phyloP scores from a whole-genome alignment of 2,888 invertebrate genomes.

The Physocephala rufipes region DNA sequence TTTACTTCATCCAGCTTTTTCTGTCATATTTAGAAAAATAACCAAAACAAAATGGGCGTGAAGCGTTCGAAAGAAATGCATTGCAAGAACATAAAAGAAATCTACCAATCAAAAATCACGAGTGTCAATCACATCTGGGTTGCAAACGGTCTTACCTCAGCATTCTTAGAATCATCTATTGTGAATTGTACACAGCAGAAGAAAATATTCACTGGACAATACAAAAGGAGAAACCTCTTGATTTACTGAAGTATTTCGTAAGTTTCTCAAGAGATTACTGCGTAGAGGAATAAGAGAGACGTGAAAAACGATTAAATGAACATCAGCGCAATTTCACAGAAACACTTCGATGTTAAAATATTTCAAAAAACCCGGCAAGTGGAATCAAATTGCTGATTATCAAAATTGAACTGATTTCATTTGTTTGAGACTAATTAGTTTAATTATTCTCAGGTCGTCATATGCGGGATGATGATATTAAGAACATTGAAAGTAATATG shows the following conservation, averaged over 20 bases:
- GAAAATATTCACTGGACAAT: conserved; percentile 24
- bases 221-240: background rate
- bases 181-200: conserved; percentile 3
- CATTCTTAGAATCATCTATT: background rate
- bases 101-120: too few species aligned
- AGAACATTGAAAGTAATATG: background rate
- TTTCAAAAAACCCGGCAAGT: conserved; percentile 57
- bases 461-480: conserved; percentile 34
- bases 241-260: conserved; percentile 18
- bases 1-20: too few species aligned
- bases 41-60: background rate
- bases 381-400: conserved; percentile 5
- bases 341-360: conserved; percentile 54
- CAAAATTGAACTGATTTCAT: conserved; percentile 1
- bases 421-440: background rate
- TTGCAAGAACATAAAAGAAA: too few species aligned
- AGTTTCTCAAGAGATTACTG: background rate
- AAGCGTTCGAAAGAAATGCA: background rate
- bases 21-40: too few species aligned
- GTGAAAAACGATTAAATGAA: conserved; percentile 13
- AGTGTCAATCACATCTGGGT: too few species aligned
- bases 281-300: background rate
- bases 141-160: background rate
- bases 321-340: conserved; percentile 6
- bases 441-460: conserved; percentile 25